A percentile compares a stretch with the other conserved stretches of the same genome.
phyloP scores from a whole-genome alignment of 2,888 invertebrate genomes.

The Hymenopus coronatus region DNA sequence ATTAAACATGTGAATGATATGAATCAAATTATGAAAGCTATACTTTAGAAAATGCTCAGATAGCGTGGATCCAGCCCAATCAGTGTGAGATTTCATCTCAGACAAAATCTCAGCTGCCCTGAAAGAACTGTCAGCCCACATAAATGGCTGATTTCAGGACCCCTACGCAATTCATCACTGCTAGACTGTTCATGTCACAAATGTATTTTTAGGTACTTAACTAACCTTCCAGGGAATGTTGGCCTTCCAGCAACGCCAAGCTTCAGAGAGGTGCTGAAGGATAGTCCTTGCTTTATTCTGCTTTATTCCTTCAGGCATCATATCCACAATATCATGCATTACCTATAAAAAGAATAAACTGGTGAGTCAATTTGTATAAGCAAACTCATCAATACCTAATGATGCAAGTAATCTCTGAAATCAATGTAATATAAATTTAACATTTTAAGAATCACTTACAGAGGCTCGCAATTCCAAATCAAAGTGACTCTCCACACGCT shows the following conservation, averaged over 20 bases:
- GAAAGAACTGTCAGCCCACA: constrained; percentile 41
- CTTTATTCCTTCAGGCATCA: constrained; percentile 99
- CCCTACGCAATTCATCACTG: constrained; percentile 43
- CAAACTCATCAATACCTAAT: not conserved
- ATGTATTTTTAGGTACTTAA: not conserved
- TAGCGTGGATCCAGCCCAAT: not conserved
- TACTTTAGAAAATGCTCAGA: not conserved
- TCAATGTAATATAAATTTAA: not conserved
- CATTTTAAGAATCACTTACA: constrained; percentile 58
- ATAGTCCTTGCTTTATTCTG: constrained; percentile 99
- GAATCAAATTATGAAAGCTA: too few species aligned
- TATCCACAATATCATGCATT: constrained; percentile 96
- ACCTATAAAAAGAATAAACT: constrained; percentile 40
- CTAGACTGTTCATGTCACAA: not conserved
- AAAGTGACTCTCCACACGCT: constrained; percentile 98
- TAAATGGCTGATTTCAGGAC: constrained; percentile 37
- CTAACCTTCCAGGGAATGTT: constrained; percentile 98
- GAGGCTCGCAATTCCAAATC: constrained; percentile 97
- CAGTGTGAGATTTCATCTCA: constrained; percentile 9
- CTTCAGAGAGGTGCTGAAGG: constrained; percentile 96
- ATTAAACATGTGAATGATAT: too few species aligned
- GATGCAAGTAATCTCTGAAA: not conserved
- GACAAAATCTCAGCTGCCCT: constrained; percentile 10
- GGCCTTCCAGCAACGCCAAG: constrained; percentile 99
- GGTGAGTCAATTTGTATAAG: not conserved